Conservation (phyloP, 2,113 vertebrate species). For the Poeciliopsis retropinna region DNA sequence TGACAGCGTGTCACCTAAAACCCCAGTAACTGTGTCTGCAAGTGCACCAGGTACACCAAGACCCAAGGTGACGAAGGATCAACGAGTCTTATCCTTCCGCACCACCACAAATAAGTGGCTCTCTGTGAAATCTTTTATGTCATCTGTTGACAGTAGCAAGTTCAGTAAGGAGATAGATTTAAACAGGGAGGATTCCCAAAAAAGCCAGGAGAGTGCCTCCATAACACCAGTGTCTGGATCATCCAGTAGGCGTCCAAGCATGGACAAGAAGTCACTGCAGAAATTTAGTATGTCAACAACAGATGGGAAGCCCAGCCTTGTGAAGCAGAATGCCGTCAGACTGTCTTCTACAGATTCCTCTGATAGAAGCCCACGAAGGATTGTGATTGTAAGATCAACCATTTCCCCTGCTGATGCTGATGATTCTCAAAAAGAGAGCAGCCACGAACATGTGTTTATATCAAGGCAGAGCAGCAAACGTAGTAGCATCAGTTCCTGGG, state of each 20-base stretch:
- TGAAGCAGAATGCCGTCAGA: conserved; percentile 78
- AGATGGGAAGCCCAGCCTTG: conserved; percentile 74
- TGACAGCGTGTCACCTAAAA: conserved; percentile 56
- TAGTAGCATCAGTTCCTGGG: conserved; percentile 66
- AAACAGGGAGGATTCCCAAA: conserved; percentile 62
- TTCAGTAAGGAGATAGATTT: conserved; percentile 43
- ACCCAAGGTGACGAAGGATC: conserved; percentile 65
- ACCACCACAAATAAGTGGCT: conserved; percentile 66
- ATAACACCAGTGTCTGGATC: conserved; percentile 48
- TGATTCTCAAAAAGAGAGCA: conserved; percentile 62
- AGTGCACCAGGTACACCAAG: conserved; percentile 77
- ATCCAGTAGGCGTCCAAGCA: conserved; percentile 57
- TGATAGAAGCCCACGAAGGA: conserved; percentile 68
- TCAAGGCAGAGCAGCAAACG: conserved; percentile 71
- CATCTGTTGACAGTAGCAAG: conserved; percentile 60
- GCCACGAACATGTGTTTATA: conserved; percentile 65
- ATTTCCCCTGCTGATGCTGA: conserved; percentile 68
- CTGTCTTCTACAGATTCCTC: conserved; percentile 73
- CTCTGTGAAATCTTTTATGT: conserved; percentile 69
- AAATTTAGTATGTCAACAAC: conserved; percentile 68
- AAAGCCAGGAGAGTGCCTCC: conserved; percentile 61
- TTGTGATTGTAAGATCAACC: conserved; percentile 56
- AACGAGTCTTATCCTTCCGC: conserved; percentile 74
- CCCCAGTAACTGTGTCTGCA: conserved; percentile 64
- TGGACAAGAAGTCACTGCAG: conserved; percentile 59